phyloP scores from a whole-genome alignment of 2,888 invertebrate species.

The Unio delphinus region DNA sequence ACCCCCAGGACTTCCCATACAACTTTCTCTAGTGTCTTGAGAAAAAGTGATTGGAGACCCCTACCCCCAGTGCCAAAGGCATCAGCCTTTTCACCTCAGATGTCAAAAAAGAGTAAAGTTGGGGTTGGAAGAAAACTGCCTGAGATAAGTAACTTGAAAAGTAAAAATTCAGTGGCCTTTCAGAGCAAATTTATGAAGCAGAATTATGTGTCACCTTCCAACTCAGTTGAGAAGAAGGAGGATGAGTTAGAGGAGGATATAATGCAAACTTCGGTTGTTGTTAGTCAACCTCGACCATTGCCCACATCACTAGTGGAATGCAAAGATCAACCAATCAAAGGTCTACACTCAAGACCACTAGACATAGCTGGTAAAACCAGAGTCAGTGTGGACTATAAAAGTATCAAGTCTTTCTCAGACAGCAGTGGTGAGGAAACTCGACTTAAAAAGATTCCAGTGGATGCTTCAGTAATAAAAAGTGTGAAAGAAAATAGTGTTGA shows the following conservation, averaged over 20 bases:
- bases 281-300: conserved; percentile 28
- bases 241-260: conserved; percentile 5
- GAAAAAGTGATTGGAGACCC: conserved; percentile 29
- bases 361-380: conserved; percentile 30
- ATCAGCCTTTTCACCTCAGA: conserved; percentile 29
- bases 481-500: conserved; percentile 37
- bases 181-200: conserved; percentile 54
- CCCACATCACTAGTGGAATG: conserved; percentile 16
- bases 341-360: conserved; percentile 7
- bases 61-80: conserved; percentile 41
- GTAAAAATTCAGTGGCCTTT: conserved; percentile 35
- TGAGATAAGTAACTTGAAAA: conserved; percentile 28
- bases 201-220: conserved; percentile 8
- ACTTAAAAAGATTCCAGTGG: conserved; percentile 58
- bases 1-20: not conserved
- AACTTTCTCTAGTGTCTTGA: no score
- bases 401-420: conserved; percentile 34
- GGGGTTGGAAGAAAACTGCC: conserved; percentile 40
- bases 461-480: conserved; percentile 39
- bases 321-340: not conserved
- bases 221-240: not conserved
- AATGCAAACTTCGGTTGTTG: conserved; percentile 13
- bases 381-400: conserved; percentile 52
- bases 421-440: conserved; percentile 36
- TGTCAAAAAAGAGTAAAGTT: conserved; percentile 30